Evolutionary conservation across 2,888 invertebrate species (phyloP).

Genomic region (Acrobeloides nanus): DNA sequence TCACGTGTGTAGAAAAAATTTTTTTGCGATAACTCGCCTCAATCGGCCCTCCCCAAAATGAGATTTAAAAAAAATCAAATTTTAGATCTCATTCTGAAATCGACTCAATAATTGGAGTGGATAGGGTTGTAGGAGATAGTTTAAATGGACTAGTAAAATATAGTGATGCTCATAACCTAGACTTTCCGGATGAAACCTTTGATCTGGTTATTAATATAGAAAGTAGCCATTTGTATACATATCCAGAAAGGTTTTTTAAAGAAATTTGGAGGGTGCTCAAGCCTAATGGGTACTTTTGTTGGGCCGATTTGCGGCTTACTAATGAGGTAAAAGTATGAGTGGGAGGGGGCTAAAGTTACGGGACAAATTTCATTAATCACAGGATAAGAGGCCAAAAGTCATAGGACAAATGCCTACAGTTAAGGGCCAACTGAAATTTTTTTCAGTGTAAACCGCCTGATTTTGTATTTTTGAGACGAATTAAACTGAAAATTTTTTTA

Average conservation of each 20-base stretch:
- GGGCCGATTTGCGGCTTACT: slow-evolving; percentile 33
- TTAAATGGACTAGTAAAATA: slow-evolving; percentile 13
- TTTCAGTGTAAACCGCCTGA: too few relatives aligned
- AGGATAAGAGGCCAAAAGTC: too few relatives aligned
- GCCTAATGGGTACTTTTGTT: slow-evolving; percentile 32
- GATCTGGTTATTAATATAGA: slow-evolving; percentile 40
- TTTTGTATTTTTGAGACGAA: too few relatives aligned
- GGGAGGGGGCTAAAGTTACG: too few relatives aligned
- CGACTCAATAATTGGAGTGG: slow-evolving; percentile 24
- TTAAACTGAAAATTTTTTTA: too few relatives aligned
- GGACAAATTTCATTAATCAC: too few relatives aligned
- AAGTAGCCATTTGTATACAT: slow-evolving; percentile 35
- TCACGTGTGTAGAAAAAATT: too few relatives aligned
- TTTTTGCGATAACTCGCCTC: too few relatives aligned
- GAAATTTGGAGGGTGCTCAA: slow-evolving; percentile 32
- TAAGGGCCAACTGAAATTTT: too few relatives aligned
- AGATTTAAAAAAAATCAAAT: slow-evolving; percentile 7
- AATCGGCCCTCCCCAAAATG: too few relatives aligned
- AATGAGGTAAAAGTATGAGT: slow-evolving; percentile 24
- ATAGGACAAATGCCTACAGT: too few relatives aligned
- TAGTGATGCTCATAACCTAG: slow-evolving; percentile 31
- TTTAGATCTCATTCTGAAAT: slow-evolving; percentile 33
- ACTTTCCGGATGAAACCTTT: slow-evolving; percentile 18
- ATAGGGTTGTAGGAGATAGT: slow-evolving; percentile 10
- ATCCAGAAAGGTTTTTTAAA: slow-evolving; percentile 28